These are phyloP conservation scores for Harpalus rubripes DNA, from an alignment of 2,888 invertebrate species.

Conservation along the genomic window DNA sequence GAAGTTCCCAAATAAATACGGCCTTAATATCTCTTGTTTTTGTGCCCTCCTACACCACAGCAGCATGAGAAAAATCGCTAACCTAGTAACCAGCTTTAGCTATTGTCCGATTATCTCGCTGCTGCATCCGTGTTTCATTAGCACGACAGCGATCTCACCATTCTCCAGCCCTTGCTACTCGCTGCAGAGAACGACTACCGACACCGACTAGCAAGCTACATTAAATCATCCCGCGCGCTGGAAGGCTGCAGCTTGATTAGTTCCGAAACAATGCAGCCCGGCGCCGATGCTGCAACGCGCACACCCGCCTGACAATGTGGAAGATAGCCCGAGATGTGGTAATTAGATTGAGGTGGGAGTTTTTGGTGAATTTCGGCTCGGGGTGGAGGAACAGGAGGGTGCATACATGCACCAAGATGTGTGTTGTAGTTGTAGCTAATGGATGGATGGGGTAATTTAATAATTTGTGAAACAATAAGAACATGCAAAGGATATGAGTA, in stretches of 20 bases:
- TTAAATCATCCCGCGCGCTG: conserved; percentile 56
- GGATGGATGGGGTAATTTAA: not conserved
- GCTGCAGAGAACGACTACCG: conserved; percentile 7
- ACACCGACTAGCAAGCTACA: conserved; percentile 50
- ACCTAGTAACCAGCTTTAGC: not conserved
- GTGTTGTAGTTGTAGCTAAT: not conserved
- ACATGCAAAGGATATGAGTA: not conserved
- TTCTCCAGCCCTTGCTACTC: not conserved
- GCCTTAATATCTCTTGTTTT: no score
- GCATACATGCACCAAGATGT: not conserved
- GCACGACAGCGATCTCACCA: conserved; percentile 44
- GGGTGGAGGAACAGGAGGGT: no score
- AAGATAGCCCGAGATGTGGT: not conserved
- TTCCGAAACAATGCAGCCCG: conserved; percentile 54
- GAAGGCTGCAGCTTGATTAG: conserved; percentile 62
- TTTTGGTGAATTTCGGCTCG: not conserved
- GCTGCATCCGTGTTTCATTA: conserved; percentile 65
- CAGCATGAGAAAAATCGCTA: not conserved
- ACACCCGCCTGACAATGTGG: not conserved
- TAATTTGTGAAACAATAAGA: not conserved
- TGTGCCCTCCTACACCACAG: not conserved
- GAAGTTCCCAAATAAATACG: no score
- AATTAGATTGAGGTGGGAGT: not conserved
- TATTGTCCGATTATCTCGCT: conserved; percentile 48
- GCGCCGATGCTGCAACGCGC: not conserved